A percentile compares a stretch with the other conserved stretches of the same genome.
Evolutionary conservation across 2,888 invertebrate species (phyloP).

Genomic region (Philhelius pedissequus): DNA sequence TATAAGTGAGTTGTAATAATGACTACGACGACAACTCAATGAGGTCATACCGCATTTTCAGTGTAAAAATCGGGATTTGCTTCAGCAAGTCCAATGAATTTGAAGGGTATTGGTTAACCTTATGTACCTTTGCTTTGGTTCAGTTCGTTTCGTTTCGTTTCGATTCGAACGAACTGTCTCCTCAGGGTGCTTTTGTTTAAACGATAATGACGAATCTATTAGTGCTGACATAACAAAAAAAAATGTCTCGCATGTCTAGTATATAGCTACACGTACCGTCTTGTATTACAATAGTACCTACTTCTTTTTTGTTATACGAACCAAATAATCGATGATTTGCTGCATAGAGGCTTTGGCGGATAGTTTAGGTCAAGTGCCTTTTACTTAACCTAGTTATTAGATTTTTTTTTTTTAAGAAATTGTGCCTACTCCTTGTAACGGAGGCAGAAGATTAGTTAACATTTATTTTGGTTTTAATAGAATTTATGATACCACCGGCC

Average conservation of each 20-base stretch:
- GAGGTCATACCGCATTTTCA: conserved; percentile 55
- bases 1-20: conserved; percentile 21
- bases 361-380: conserved; percentile 54
- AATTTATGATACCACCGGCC: background rate
- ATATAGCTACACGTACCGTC: background rate
- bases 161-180: background rate
- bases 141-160: no score
- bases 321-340: conserved; percentile 17
- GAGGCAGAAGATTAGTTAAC: background rate
- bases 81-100: background rate
- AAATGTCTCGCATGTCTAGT: conserved; percentile 5
- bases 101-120: conserved; percentile 36
- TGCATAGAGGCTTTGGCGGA: background rate
- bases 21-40: conserved; percentile 23
- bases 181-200: background rate
- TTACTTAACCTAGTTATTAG: conserved; percentile 48
- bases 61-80: conserved; percentile 7
- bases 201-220: conserved; percentile 15
- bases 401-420: background rate
- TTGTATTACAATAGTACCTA: conserved; percentile 1
- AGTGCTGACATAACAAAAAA: background rate
- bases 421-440: background rate
- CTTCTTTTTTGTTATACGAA: background rate
- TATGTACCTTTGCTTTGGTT: background rate
- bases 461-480: background rate